A percentile compares a stretch with the other conserved stretches of the same genome.
These are phyloP conservation scores for Macropodus opercularis DNA, from an alignment of 2,797 vertebrate species.

Conservation along the genomic window DNA sequence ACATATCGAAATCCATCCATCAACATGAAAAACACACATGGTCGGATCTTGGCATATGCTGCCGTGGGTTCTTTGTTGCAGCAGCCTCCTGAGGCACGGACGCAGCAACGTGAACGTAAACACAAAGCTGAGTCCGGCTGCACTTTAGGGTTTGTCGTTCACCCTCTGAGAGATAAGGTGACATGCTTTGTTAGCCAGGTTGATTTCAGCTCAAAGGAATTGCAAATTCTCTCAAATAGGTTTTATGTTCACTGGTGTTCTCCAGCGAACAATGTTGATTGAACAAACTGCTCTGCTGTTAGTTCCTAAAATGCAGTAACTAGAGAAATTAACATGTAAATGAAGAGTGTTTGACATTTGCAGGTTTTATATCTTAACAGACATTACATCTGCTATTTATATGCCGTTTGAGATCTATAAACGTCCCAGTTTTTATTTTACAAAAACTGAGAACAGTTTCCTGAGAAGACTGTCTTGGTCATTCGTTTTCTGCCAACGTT, in stretches of 20 bases:
- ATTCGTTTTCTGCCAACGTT: no score
- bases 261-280: slow-evolving; percentile 45
- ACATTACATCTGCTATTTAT: not conserved
- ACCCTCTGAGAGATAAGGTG: slow-evolving; percentile 62
- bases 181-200: slow-evolving; percentile 47
- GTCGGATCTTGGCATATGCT: slow-evolving; percentile 38
- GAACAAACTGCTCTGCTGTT: slow-evolving; percentile 42
- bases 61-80: slow-evolving; percentile 32
- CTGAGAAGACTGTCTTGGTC: no score
- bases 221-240: slow-evolving; percentile 52
- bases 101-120: slow-evolving; percentile 24
- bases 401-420: not conserved
- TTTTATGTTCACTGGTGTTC: slow-evolving; percentile 50
- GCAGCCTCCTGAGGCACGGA: slow-evolving; percentile 37
- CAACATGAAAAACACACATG: slow-evolving; percentile 38
- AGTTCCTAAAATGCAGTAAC: slow-evolving; percentile 30
- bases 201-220: slow-evolving; percentile 55
- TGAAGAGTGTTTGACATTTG: slow-evolving; percentile 2
- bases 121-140: slow-evolving; percentile 46
- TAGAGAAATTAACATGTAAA: slow-evolving; percentile 41
- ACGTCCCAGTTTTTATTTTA: no score
- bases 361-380: not conserved
- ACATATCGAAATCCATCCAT: slow-evolving; percentile 32
- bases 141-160: slow-evolving; percentile 57
- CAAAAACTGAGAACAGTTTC: no score